Evolutionary conservation across 1,140 invertebrate species (phyloP).

Genomic region (Battus philenor): DNA sequence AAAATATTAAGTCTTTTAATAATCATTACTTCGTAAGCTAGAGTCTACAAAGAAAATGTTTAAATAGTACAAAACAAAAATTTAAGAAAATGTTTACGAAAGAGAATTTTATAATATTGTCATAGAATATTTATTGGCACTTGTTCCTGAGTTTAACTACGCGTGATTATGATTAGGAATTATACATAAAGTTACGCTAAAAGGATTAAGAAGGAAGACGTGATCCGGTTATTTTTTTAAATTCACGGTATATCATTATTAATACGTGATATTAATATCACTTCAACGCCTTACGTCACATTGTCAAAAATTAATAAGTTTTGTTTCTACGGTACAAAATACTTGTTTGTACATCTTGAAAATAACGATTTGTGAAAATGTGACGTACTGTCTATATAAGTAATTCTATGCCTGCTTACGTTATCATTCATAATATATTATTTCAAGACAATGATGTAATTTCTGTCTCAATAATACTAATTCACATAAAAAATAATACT

Average conservation of each 20-base stretch:
- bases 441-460: no score
- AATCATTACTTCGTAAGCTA: background rate
- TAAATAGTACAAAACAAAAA: background rate
- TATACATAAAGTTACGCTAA: slow-evolving; percentile 34
- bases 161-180: slow-evolving; percentile 17
- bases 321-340: no score
- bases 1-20: slow-evolving; percentile 6
- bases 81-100: background rate
- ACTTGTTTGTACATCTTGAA: no score
- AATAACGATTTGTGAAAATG: slow-evolving; percentile 4
- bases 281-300: slow-evolving; percentile 5
- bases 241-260: slow-evolving; percentile 19
- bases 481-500: slow-evolving; percentile 45
- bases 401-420: no score
- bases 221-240: slow-evolving; percentile 42
- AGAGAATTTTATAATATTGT: slow-evolving; percentile 4
- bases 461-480: slow-evolving; percentile 32
- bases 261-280: background rate
- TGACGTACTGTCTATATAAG: slow-evolving; percentile 21
- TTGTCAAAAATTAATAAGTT: background rate
- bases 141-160: slow-evolving; percentile 15
- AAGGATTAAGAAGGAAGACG: slow-evolving; percentile 63
- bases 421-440: no score
- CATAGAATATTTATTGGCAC: slow-evolving; percentile 23
- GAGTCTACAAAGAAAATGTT: background rate